phyloP scores from a whole-genome alignment of 37 sponge, comb jelly and placozoan genomes.

The Axinella damicornis region DNA sequence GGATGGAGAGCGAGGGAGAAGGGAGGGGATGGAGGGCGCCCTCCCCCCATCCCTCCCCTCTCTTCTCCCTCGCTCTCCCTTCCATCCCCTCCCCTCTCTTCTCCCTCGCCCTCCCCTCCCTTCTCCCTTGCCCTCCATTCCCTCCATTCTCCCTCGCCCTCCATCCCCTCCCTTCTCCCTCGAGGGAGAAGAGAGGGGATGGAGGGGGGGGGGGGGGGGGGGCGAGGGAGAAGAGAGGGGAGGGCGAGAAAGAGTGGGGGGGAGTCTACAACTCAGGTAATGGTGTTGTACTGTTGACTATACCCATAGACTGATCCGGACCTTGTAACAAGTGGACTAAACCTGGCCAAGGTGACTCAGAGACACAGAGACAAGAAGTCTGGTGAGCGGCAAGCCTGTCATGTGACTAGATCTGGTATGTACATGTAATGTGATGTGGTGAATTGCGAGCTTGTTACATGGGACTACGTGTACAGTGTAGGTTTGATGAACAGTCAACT shows the following conservation, averaged over 20 bases:
- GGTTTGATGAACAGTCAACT: too few species aligned
- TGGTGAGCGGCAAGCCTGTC: not conserved
- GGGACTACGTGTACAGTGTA: too few species aligned
- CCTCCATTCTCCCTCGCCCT: not conserved
- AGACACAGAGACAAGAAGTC: not conserved
- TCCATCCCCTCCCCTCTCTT: too few species aligned
- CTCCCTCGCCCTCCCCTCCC: not conserved
- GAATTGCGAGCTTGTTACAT: too few species aligned
- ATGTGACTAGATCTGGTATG: not conserved
- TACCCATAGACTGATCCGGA: constrained; percentile 3
- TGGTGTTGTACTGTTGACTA: not conserved
- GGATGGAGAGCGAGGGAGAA: not conserved
- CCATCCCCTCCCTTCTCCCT: not conserved
- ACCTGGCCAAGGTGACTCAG: constrained; percentile 1
- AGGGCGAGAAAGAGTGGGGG: constrained; percentile 16
- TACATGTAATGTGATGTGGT: too few species aligned
- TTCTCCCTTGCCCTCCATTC: not conserved
- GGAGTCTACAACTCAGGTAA: too few species aligned
- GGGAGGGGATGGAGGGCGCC: not conserved
- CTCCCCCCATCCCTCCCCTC: too few species aligned
- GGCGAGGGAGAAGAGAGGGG: not conserved
- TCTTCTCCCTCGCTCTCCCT: too few species aligned
- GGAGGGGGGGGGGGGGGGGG: constrained; percentile 5
- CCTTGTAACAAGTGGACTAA: constrained; percentile 11
- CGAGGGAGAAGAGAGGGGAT: not conserved